phyloP scores from a whole-genome alignment of 2,797 vertebrate species.

The Pangasius djambal region DNA sequence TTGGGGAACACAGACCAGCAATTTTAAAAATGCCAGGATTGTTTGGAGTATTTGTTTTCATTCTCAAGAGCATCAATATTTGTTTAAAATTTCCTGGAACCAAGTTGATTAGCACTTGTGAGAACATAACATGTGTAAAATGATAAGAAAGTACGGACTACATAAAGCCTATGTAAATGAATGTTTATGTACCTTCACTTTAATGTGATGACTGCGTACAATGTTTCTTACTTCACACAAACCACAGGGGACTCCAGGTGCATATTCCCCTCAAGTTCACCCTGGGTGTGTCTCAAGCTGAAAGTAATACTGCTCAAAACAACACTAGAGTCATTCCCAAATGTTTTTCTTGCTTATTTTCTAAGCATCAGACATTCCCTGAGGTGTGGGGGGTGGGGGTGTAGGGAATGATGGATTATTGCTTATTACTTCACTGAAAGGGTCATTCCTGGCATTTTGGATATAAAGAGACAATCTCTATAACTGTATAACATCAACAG shows the following conservation, averaged over 20 bases:
- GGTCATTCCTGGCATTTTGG: constrained; percentile 64
- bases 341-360: constrained; percentile 57
- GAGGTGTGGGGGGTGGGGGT: constrained; percentile 31
- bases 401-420: constrained; percentile 44
- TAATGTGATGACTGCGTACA: constrained; percentile 2
- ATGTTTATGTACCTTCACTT: constrained; percentile 25
- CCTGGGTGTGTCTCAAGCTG: background rate
- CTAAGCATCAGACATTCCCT: constrained; percentile 52
- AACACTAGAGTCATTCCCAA: constrained; percentile 32
- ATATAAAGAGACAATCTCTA: constrained; percentile 43
- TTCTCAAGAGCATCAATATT: constrained; percentile 9
- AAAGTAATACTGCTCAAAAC: constrained; percentile 31
- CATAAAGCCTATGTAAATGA: constrained; percentile 15
- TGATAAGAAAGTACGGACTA: constrained; percentile 40
- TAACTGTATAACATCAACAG: constrained; percentile 40
- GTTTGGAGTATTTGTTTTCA: background rate
- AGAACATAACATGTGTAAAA: constrained; percentile 44
- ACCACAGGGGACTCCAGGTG: constrained; percentile 16
- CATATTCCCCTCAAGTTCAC: constrained; percentile 29
- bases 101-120: constrained; percentile 34
- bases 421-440: constrained; percentile 53
- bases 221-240: constrained; percentile 8
- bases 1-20: background rate
- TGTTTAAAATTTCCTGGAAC: constrained; percentile 39
- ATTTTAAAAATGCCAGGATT: constrained; percentile 12